Conservation (phyloP, 2,113 vertebrate genomes). For the Microtus richardsoni region DNA sequence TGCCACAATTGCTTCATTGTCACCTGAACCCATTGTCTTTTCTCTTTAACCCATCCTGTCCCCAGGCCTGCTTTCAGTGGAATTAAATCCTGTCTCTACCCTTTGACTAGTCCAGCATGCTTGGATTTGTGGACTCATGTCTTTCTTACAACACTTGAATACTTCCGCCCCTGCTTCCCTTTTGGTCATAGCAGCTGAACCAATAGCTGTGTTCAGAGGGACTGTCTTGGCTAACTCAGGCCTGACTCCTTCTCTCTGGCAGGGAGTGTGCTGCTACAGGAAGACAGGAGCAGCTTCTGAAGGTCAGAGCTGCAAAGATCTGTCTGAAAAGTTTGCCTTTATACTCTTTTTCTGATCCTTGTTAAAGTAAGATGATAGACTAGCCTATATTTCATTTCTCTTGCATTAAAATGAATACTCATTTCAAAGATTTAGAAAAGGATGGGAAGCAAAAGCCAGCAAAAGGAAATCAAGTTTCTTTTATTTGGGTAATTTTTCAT, state of each 20-base stretch:
- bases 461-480: conserved; percentile 19
- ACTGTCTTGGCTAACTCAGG: neutral
- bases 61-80: neutral
- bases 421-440: conserved; percentile 31
- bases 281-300: neutral
- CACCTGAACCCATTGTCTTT: neutral
- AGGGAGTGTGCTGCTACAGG: neutral
- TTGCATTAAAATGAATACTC: conserved; percentile 48
- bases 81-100: neutral
- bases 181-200: neutral
- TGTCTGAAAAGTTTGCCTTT: neutral
- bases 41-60: neutral
- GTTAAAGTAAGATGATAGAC: conserved; percentile 44
- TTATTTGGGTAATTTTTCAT: conserved; percentile 6
- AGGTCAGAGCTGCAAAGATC: neutral
- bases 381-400: neutral
- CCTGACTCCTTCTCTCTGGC: neutral
- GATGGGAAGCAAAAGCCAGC: conserved; percentile 22
- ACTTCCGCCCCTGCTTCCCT: neutral
- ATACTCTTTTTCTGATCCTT: neutral
- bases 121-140: neutral
- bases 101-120: neutral
- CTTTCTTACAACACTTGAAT: neutral
- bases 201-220: neutral
- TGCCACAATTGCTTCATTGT: neutral